A percentile compares a stretch with the other conserved stretches of the same genome.
phyloP scores from a whole-genome alignment of 2,113 vertebrate species.

The Strix uralensis region DNA sequence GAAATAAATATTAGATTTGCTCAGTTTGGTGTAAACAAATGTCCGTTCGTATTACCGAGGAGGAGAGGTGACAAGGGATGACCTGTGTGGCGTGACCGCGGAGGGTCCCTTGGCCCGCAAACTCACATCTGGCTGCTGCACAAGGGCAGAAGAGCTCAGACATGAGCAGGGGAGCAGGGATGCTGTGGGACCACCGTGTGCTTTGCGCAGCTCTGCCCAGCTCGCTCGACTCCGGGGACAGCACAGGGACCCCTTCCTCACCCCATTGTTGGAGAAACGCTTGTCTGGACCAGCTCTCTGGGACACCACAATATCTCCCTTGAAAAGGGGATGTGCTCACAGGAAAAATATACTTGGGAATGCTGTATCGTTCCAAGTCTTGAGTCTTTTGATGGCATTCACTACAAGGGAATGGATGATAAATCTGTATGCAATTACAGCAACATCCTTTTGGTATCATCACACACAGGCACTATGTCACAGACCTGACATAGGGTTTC shows the following conservation, averaged over 20 bases:
- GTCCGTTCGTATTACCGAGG: neutral
- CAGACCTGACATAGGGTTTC: neutral
- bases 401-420: neutral
- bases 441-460: neutral
- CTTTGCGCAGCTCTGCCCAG: neutral
- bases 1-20: conserved; percentile 47
- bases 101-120: neutral
- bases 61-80: conserved; percentile 21
- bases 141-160: neutral
- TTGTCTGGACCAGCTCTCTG: neutral
- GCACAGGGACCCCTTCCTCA: neutral
- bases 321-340: neutral
- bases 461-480: neutral
- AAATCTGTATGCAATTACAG: conserved; percentile 20
- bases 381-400: neutral
- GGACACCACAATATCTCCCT: neutral
- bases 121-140: neutral
- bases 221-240: fast-evolving
- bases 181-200: neutral
- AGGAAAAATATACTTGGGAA: neutral
- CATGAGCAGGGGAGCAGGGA: neutral
- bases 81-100: fast-evolving
- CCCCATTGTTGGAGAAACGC: neutral
- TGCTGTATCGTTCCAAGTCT: neutral
- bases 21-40: conserved; percentile 42